phyloP scores from a whole-genome alignment of 2,113 vertebrate genomes.

The Tiliqua scincoides region DNA sequence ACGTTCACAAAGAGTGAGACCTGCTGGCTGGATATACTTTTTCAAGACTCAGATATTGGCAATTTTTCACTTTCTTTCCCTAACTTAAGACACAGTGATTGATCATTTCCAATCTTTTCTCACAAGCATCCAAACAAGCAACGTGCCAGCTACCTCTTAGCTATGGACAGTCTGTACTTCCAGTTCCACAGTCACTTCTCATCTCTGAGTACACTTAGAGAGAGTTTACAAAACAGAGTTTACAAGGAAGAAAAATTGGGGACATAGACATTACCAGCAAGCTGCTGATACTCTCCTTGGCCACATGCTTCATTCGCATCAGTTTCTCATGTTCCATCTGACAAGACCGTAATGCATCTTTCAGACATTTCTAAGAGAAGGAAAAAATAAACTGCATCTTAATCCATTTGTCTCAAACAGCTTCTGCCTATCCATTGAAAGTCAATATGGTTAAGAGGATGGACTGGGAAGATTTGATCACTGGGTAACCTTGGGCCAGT shows the following conservation, averaged over 20 bases:
- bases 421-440: not conserved
- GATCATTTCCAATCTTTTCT: not conserved
- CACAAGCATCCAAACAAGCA: not conserved
- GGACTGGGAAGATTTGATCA: too few species aligned
- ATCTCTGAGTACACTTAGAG: too few species aligned
- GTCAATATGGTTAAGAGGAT: too few species aligned
- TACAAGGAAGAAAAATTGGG: not conserved
- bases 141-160: not conserved
- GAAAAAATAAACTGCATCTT: not conserved
- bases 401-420: not conserved
- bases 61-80: not conserved
- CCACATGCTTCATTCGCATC: conserved; percentile 62
- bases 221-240: not conserved
- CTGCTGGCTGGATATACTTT: not conserved
- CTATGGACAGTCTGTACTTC: not conserved
- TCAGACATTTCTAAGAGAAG: conserved; percentile 76
- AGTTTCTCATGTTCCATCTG: conserved; percentile 71
- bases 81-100: not conserved
- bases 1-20: not conserved
- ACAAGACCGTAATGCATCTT: conserved; percentile 74
- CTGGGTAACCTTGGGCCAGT: not conserved
- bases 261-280: conserved; percentile 74
- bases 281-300: conserved; percentile 74
- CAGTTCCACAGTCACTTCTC: not conserved
- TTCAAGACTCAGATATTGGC: not conserved